These are phyloP conservation scores for Cephus sareptanus DNA, from an alignment of 2,888 invertebrate species.

Conservation along the genomic window DNA sequence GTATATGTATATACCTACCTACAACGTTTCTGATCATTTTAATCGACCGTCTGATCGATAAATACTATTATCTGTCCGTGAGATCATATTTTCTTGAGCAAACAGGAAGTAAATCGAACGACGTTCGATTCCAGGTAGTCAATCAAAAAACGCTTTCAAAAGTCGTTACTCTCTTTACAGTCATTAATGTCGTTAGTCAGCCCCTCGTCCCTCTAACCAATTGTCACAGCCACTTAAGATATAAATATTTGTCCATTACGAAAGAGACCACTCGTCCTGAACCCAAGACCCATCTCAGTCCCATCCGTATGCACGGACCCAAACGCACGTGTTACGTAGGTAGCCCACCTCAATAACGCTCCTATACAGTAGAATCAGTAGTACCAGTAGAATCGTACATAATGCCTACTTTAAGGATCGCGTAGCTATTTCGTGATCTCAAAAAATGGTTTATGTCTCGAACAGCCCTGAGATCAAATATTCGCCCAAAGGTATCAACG, in stretches of 20 bases:
- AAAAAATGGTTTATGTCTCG: not conserved
- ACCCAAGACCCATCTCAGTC: not conserved
- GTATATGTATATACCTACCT: not conserved
- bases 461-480: constrained; percentile 3
- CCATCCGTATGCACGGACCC: not conserved
- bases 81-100: not conserved
- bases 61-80: not conserved
- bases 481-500: constrained; percentile 1
- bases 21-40: not conserved
- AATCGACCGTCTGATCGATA: not conserved
- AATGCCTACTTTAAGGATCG: not conserved
- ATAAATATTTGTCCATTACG: not conserved
- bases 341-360: not conserved
- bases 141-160: not conserved
- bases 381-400: not conserved
- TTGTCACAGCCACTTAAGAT: not conserved
- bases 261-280: not conserved
- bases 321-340: not conserved
- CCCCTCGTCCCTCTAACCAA: not conserved
- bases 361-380: not conserved
- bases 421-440: not conserved
- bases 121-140: not conserved
- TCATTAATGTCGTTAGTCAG: not conserved
- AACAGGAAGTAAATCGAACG: not conserved
- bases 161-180: not conserved